Conservation (phyloP, 2,888 invertebrate species). For the Machimus rusticus region DNA sequence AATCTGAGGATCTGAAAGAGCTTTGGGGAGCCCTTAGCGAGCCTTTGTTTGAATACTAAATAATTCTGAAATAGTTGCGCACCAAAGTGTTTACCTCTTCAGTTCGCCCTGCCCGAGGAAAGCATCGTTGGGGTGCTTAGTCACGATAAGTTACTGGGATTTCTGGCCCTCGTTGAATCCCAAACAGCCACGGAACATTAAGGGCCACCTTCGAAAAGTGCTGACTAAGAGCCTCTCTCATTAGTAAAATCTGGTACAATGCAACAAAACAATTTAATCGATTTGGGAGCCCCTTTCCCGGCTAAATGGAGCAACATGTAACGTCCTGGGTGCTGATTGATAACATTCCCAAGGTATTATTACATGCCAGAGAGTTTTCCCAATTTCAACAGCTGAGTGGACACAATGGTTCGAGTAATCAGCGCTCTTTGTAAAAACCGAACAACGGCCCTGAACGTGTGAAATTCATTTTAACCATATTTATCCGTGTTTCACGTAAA, state of each 20-base stretch:
- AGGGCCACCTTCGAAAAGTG: neutral
- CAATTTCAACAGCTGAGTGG: neutral
- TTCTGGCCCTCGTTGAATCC: neutral
- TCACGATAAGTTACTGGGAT: conserved; percentile 15
- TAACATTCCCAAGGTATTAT: neutral
- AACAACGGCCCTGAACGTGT: neutral
- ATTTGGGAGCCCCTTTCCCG: neutral
- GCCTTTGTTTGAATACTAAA: neutral
- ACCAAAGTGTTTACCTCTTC: neutral
- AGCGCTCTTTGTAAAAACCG: neutral
- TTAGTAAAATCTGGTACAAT: neutral
- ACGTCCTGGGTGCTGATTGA: neutral
- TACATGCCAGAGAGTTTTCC: neutral
- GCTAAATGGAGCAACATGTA: neutral
- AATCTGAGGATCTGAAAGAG: neutral
- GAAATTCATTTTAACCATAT: neutral
- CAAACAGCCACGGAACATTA: neutral
- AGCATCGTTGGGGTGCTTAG: neutral
- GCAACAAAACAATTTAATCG: conserved; percentile 9
- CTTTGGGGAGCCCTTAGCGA: neutral
- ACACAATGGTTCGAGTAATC: neutral
- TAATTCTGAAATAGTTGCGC: neutral
- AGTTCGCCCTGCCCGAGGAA: neutral
- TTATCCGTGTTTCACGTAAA: neutral
- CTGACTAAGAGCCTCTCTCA: conserved; percentile 21